Evolutionary conservation across 1,140 invertebrate species (phyloP).

Genomic region (Hestina assimilis): DNA sequence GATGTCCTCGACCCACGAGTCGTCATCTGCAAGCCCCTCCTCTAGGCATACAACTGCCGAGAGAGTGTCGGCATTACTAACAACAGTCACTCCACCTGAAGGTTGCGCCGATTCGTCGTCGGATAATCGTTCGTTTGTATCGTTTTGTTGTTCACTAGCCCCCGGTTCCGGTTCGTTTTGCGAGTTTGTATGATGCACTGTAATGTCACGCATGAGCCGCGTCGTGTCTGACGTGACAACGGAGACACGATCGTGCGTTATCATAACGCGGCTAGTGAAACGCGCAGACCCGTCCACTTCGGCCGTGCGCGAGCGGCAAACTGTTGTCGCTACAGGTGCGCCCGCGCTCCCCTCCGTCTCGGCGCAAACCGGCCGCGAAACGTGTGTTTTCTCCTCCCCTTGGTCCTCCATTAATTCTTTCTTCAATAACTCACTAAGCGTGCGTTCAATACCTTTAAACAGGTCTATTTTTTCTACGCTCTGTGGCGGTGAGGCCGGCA

Average conservation of each 20-base stretch:
- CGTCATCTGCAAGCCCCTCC: conserved; percentile 90
- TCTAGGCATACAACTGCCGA: conserved; percentile 87
- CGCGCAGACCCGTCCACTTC: conserved; percentile 81
- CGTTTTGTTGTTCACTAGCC: conserved; percentile 48
- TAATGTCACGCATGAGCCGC: conserved; percentile 81
- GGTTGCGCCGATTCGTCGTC: conserved; percentile 66
- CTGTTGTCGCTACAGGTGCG: conserved; percentile 71
- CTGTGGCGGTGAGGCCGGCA: conserved; percentile 25
- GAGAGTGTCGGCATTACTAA: conserved; percentile 82
- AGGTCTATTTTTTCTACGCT: conserved; percentile 70
- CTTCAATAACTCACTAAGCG: conserved; percentile 76
- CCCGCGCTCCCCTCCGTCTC: conserved; percentile 73
- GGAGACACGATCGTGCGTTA: conserved; percentile 87
- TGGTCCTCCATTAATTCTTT: conserved; percentile 75
- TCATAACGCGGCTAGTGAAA: conserved; percentile 92
- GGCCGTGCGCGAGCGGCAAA: conserved; percentile 76
- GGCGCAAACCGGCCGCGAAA: conserved; percentile 72
- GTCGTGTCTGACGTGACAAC: conserved; percentile 86
- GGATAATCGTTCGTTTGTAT: conserved; percentile 61
- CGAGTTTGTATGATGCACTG: conserved; percentile 79
- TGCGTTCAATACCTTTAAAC: conserved; percentile 78
- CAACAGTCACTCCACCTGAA: conserved; percentile 80
- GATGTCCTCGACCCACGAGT: conserved; percentile 92
- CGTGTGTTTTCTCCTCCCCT: conserved; percentile 73
- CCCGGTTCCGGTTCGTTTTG: conserved; percentile 63